phyloP scores from a whole-genome alignment of 2,113 vertebrate species.

The Kobus ellipsiprymnus region DNA sequence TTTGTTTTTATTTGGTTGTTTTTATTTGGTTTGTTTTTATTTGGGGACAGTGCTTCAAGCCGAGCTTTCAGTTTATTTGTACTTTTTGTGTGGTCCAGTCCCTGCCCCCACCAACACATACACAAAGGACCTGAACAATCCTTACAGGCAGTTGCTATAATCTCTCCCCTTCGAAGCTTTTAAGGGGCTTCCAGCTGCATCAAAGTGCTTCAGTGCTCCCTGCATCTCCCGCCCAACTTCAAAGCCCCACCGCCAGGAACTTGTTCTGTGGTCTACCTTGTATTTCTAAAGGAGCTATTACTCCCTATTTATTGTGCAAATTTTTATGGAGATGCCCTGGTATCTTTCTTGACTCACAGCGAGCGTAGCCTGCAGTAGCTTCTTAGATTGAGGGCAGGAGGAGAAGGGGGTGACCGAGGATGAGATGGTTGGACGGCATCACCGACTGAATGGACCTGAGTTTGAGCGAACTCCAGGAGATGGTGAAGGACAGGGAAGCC shows the following conservation, averaged over 20 bases:
- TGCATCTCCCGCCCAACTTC: slow-evolving; percentile 26
- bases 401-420: background rate
- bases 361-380: background rate
- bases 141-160: slow-evolving; percentile 27
- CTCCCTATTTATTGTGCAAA: slow-evolving; percentile 46
- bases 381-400: background rate
- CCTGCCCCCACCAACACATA: background rate
- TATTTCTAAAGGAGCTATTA: slow-evolving; percentile 32
- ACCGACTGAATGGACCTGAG: background rate
- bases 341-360: slow-evolving; percentile 19
- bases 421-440: background rate
- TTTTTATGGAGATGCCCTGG: slow-evolving; percentile 44
- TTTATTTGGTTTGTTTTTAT: too few species aligned
- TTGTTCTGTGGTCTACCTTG: background rate
- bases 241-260: slow-evolving; percentile 9
- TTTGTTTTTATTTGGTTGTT: too few species aligned
- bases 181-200: slow-evolving; percentile 55
- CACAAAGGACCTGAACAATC: slow-evolving; percentile 15
- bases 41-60: background rate
- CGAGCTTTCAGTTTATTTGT: background rate
- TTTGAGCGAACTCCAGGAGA: background rate
- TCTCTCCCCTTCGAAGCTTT: slow-evolving; percentile 33
- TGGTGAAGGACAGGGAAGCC: background rate
- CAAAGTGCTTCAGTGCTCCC: slow-evolving; percentile 34
- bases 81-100: background rate